A percentile compares a stretch with the other conserved stretches of the same genome.
These are phyloP conservation scores for Tragelaphus eurycerus DNA, from an alignment of 2,797 vertebrate genomes.

Conservation along the genomic window DNA sequence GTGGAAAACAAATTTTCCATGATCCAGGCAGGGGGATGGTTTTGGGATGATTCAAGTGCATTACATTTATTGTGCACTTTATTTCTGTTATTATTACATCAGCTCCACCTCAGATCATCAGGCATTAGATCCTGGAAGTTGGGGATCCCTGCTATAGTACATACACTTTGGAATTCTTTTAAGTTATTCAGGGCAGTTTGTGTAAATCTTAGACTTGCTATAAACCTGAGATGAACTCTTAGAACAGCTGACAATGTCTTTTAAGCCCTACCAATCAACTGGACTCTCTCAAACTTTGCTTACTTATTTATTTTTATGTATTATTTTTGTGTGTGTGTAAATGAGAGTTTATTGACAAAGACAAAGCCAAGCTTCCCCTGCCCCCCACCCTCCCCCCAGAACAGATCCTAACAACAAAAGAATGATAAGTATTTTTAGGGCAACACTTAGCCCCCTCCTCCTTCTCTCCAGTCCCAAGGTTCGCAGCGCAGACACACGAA, in stretches of 20 bases:
- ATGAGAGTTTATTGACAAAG: slow-evolving; percentile 83
- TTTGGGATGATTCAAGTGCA: background rate
- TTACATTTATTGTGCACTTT: background rate
- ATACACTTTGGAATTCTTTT: background rate
- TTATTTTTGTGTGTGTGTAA: slow-evolving; percentile 65
- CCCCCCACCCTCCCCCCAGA: background rate
- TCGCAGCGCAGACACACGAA: background rate
- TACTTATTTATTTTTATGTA: background rate
- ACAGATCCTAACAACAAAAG: slow-evolving; percentile 54
- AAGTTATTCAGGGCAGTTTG: background rate
- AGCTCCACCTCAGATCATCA: background rate
- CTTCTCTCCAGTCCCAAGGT: background rate
- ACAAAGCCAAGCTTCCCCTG: slow-evolving; percentile 70
- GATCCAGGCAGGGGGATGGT: background rate
- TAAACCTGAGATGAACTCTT: slow-evolving; percentile 17
- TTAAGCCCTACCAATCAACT: background rate
- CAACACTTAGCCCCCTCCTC: background rate
- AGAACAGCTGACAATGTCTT: background rate
- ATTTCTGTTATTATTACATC: background rate
- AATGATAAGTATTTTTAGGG: slow-evolving; percentile 38
- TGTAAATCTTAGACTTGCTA: background rate
- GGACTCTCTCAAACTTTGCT: background rate
- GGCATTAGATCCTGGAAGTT: background rate
- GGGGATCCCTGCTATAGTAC: background rate
- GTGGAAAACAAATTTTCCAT: background rate